Percentiles rank a stretch among this genome's conserved stretches.
Conservation (phyloP, 35 echinoderm and acorn worm species). For the Ptychodera flava region DNA sequence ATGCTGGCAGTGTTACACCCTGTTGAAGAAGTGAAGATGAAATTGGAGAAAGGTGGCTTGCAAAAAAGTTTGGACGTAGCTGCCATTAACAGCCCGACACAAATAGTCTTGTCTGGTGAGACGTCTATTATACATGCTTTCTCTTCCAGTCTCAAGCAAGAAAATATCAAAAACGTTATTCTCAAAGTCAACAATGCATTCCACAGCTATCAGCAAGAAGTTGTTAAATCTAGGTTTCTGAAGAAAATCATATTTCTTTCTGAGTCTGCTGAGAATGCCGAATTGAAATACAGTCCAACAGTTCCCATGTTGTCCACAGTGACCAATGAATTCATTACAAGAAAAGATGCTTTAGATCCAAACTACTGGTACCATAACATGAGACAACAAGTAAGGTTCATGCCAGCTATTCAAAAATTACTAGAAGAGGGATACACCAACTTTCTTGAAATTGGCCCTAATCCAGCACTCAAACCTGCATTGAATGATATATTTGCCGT, state of each 20-base stretch:
- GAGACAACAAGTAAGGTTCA: not conserved
- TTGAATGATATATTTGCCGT: not conserved
- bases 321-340: not conserved
- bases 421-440: constrained; percentile 8
- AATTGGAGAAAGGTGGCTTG: not conserved
- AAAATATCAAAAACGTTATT: not conserved
- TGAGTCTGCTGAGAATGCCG: not conserved
- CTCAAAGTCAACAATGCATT: constrained; percentile 18
- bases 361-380: constrained; percentile 10
- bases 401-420: not conserved
- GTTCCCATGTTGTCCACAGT: constrained; percentile 22
- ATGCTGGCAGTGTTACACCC: constrained; percentile 8
- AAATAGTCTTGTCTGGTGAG: constrained; percentile 14
- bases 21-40: not conserved
- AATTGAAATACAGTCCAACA: not conserved
- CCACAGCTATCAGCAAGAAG: constrained; percentile 13
- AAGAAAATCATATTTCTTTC: not conserved
- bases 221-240: not conserved
- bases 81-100: constrained; percentile 4
- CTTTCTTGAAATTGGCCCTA: constrained; percentile 12
- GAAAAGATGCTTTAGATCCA: not conserved
- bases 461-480: constrained; percentile 8
- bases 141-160: not conserved
- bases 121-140: not conserved
- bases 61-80: not conserved